phyloP scores from a whole-genome alignment of 2,888 invertebrate species.

The Allolobophora icterica region DNA sequence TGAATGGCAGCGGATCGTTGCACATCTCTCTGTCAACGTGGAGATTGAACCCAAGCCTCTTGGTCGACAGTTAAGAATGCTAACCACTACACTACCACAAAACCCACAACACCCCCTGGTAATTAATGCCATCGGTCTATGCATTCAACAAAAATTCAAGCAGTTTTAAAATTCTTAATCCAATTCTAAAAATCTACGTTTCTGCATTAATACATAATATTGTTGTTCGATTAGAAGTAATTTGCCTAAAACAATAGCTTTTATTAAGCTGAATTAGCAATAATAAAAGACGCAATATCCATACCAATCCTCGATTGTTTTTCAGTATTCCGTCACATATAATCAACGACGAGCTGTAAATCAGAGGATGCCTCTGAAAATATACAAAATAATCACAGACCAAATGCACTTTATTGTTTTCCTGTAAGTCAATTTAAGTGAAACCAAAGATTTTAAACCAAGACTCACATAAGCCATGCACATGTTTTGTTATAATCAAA shows the following conservation, averaged over 20 bases:
- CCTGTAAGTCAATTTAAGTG: not conserved
- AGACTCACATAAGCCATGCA: not conserved
- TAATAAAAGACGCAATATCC: not conserved
- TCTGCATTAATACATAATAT: no score
- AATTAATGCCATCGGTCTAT: no score
- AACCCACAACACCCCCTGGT: no score
- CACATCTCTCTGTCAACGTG: no score
- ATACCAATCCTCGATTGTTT: constrained; percentile 68
- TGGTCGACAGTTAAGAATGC: no score
- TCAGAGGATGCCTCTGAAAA: constrained; percentile 54
- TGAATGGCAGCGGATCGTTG: no score
- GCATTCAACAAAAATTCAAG: no score
- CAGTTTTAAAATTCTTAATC: no score
- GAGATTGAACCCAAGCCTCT: no score
- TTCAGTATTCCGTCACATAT: constrained; percentile 67
- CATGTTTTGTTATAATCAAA: not conserved
- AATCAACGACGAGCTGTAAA: constrained; percentile 61
- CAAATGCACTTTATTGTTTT: not conserved
- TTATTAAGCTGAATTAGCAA: not conserved
- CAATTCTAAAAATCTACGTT: no score
- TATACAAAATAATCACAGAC: constrained; percentile 31
- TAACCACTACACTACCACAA: no score
- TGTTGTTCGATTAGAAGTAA: not conserved
- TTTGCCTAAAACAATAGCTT: not conserved
- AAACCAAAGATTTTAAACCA: no score